Base-by-base conservation (phyloP, 2,888 invertebrate species). In the Stenchaetothrips biformis region DNA sequence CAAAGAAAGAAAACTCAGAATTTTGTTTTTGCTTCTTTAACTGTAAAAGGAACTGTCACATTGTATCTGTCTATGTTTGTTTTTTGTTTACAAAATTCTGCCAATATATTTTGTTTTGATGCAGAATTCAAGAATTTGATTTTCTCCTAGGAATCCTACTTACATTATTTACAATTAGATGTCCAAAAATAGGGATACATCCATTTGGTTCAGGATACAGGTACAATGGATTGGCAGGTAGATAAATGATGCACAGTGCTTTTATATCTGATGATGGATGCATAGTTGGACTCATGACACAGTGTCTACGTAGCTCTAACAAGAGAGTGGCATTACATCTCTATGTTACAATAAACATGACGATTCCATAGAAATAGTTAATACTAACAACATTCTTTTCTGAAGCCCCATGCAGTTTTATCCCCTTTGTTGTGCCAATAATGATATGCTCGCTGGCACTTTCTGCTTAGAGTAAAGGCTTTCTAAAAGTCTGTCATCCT, bases 121-220 rank as follows among this genome's bases (percentile, higher is more conserved):
- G 37, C 37, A 37, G 37, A 37, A 37, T 37, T 37, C 37, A 37
- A 37, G 37, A 37, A 37, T 37, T 37, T 37, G 37, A 37, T 37
- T 37, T 37, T 74, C 25, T 59, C 59, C 59, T 59, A 59, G 59
- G 59, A 59, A 74, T 21, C 67, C 9, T 74, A 74, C 67, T 74
- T 74, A 25, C 25, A 67, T 6, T 21, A 74, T 74, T 7, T 74
- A 74, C 25, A 74, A 11, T 25, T 74, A 74, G 11, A 25, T 74
- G 67, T 74, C 67, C 21, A 74, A 74, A 59, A 74, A 74, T 74
- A 74, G 67, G 67, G 21, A 25, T 74, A 74, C 67, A 74, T 74
- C 67, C 67, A 25, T 74, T 74, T 74, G 67, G 67, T 74, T 74
- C 67, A 74, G 67, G 67, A 74, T 74, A 74, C 67, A 74, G 67